Conservation (phyloP, 1,140 invertebrate genomes). For the Bombus superbus region DNA sequence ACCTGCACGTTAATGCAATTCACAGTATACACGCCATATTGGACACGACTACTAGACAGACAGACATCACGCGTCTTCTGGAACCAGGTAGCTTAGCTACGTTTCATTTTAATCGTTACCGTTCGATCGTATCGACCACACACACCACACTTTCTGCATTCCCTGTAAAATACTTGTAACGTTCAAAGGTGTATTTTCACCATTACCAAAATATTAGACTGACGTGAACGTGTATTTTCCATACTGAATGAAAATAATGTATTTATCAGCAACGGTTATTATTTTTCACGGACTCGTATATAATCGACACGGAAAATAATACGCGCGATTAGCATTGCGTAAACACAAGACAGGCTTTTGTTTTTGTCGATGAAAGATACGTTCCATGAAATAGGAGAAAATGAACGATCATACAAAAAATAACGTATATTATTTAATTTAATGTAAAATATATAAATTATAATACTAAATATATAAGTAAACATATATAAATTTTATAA, state of each 20-base stretch:
- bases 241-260: too few relatives aligned
- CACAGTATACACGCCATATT: slow-evolving; percentile 64
- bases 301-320: not conserved
- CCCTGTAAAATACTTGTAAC: not conserved
- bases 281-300: not conserved
- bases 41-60: slow-evolving; percentile 64
- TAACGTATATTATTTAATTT: not conserved
- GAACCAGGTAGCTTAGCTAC: slow-evolving; percentile 17
- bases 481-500: not conserved
- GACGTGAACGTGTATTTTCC: not conserved
- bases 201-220: not conserved
- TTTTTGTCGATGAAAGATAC: not conserved
- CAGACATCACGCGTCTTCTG: slow-evolving; percentile 42
- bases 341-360: not conserved
- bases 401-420: not conserved
- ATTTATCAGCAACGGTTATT: not conserved
- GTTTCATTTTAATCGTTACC: slow-evolving; percentile 28
- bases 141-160: not conserved
- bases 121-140: slow-evolving; percentile 40
- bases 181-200: slow-evolving; percentile 2
- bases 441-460: not conserved
- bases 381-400: not conserved
- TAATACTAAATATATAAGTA: not conserved
- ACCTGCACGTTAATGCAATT: slow-evolving; percentile 61
- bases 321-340: not conserved